Conservation (phyloP, 1,140 invertebrate species). For the Pissodes strobi region DNA sequence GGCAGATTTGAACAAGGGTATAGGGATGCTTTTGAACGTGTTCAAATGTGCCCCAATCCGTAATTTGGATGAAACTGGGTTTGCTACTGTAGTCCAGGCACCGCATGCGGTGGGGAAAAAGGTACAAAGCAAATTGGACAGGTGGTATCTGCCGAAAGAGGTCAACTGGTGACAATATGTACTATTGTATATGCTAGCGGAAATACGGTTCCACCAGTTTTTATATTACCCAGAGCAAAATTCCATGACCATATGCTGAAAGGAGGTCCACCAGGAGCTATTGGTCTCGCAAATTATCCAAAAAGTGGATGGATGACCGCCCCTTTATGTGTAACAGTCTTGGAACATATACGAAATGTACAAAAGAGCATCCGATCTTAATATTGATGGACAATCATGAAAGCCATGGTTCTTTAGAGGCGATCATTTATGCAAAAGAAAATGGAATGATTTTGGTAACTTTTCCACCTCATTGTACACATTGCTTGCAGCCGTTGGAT, state of each 20-base stretch:
- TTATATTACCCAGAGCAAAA: slow-evolving; percentile 40
- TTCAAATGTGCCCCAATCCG: too few relatives aligned
- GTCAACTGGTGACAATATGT: slow-evolving; percentile 52
- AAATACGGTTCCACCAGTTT: too few relatives aligned
- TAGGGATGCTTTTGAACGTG: too few relatives aligned
- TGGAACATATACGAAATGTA: slow-evolving; percentile 55
- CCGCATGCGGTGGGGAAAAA: slow-evolving; percentile 20
- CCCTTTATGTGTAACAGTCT: slow-evolving; percentile 39
- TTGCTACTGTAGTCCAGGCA: slow-evolving; percentile 52
- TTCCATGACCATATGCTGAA: slow-evolving; percentile 32
- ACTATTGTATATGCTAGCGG: too few relatives aligned
- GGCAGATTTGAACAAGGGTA: too few relatives aligned
- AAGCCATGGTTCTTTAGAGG: slow-evolving; percentile 29
- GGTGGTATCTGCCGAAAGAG: slow-evolving; percentile 52
- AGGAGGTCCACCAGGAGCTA: slow-evolving; percentile 51
- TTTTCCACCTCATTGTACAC: slow-evolving; percentile 56
- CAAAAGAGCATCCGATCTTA: slow-evolving; percentile 43
- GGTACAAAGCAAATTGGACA: slow-evolving; percentile 53
- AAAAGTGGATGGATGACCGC: slow-evolving; percentile 44
- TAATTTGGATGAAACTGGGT: slow-evolving; percentile 56
- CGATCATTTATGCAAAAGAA: too few relatives aligned
- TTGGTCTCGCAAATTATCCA: slow-evolving; percentile 52
- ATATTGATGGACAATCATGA: slow-evolving; percentile 52
- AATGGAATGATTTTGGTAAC: slow-evolving; percentile 55
- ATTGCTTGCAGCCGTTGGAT: slow-evolving; percentile 54